Evolutionary conservation across 2,797 vertebrate genomes (phyloP), one percentile per base, ranked within the genome.

Genomic region (Scomberomorus guttatus): DNA sequence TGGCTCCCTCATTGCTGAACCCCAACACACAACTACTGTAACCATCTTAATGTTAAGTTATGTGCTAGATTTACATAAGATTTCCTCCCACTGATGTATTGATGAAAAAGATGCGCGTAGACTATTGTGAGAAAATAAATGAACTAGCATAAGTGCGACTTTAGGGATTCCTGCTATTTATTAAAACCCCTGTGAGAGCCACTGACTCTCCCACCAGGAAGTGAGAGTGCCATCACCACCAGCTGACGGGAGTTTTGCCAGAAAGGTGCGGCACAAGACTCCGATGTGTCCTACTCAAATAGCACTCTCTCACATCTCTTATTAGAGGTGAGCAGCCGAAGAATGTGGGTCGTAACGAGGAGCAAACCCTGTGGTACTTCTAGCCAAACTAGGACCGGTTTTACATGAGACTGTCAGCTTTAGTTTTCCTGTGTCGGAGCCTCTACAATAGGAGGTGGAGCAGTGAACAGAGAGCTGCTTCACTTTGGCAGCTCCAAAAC

Each of bases 341-440:
- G n/a, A 75, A 48, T 55, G 54, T 52, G 51, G 74, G 52, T 55
- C 76, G 65, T 64, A 46, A 69, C n/a, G 44, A 69, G 52, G 52
- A 55, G 46, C 51, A 59, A 81, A 72, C 56, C 42, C 32, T n/a
- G 22, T 4, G 20, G 55, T n/a, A 32, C 68, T 24, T 72, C 39
- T 13, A 37, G 72, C n/a, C 67, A 65, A 71, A 67, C 57, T 32
- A 6, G 39, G 13, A 44, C 34, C 27, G 34, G 44, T 90, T 91
- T 90, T 82, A 82, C 88, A 89, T 34, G 61, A 77, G 64, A 34
- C 83, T 80, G 91, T 81, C 87, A 92, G 44, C 80, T 93, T 95
- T 94, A 80, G 84, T 85, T 86, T 89, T 94, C 93, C 91, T 93
- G 90, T 92, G 93, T 90, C 70, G 93, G 73, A 79, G 61, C 56